phyloP scores from a whole-genome alignment of 2,113 vertebrate species.

The Neoarius graeffei region DNA sequence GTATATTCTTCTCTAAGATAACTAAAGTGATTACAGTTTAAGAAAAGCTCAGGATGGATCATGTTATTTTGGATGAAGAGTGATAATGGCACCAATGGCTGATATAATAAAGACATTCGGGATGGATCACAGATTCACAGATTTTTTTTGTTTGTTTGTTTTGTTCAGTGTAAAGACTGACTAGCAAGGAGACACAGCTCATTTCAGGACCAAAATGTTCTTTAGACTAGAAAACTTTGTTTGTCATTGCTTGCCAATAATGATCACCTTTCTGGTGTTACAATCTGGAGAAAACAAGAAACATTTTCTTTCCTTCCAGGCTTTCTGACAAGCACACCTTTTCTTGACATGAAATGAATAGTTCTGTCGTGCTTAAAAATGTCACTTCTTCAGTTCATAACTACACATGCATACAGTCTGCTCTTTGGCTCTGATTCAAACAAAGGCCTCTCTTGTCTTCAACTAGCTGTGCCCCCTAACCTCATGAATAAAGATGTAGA shows the following conservation, averaged over 20 bases:
- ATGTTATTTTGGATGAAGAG: not conserved
- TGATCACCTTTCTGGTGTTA: slow-evolving; percentile 35
- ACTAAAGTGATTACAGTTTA: not conserved
- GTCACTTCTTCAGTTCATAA: slow-evolving; percentile 20
- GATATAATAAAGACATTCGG: not conserved
- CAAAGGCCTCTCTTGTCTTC: slow-evolving; percentile 10
- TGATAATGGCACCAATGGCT: not conserved
- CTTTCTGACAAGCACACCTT: slow-evolving; percentile 17
- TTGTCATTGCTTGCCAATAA: slow-evolving; percentile 23
- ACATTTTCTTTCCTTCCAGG: slow-evolving; percentile 35
- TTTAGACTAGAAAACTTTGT: not conserved
- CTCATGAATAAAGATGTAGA: slow-evolving; percentile 36
- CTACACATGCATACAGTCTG: slow-evolving; percentile 26
- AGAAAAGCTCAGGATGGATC: not conserved
- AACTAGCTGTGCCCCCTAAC: slow-evolving; percentile 7
- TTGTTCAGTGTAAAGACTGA: not conserved
- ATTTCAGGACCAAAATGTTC: not conserved
- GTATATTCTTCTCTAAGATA: not conserved
- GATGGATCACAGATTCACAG: not conserved
- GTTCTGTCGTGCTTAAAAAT: slow-evolving; percentile 21
- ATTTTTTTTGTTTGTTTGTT: not conserved
- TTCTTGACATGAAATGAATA: slow-evolving; percentile 25
- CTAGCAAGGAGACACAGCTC: no score
- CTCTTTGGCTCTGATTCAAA: slow-evolving; percentile 23
- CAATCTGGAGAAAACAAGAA: slow-evolving; percentile 13